Evolutionary conservation across 2,113 vertebrate genomes (phyloP).

Genomic region (Sylvia atricapilla): DNA sequence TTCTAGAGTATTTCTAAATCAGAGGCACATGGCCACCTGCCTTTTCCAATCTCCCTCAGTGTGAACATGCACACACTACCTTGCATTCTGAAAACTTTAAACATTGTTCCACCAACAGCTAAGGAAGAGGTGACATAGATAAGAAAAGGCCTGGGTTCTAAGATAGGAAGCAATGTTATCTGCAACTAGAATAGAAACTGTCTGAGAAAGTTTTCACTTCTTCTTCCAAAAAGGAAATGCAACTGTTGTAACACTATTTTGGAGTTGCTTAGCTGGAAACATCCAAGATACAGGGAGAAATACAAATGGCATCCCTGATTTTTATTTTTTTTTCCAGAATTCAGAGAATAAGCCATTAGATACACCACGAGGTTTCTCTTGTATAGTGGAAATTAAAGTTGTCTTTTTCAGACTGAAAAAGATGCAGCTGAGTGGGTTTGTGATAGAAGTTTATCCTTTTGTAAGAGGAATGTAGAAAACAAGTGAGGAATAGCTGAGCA

Average conservation of each 20-base stretch:
- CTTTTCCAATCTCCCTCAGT: not conserved
- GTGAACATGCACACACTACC: not conserved
- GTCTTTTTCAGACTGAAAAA: not conserved
- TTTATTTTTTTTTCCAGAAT: not conserved
- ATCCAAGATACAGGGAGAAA: not conserved
- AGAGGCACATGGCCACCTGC: not conserved
- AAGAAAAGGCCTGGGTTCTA: not conserved
- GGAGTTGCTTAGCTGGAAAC: not conserved
- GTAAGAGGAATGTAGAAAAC: not conserved
- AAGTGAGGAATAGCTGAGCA: not conserved
- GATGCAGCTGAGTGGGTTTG: not conserved
- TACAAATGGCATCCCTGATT: not conserved
- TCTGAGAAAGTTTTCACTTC: conserved; percentile 51
- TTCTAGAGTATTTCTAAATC: not conserved
- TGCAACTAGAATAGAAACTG: conserved; percentile 9
- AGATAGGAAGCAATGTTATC: not conserved
- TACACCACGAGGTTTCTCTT: not conserved
- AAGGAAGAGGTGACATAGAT: not conserved
- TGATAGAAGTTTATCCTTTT: not conserved
- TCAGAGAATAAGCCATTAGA: not conserved
- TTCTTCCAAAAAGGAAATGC: conserved; percentile 38
- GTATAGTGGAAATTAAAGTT: not conserved
- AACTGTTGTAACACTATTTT: not conserved
- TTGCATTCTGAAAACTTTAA: not conserved
- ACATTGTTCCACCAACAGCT: not conserved